Conservation (phyloP, 1,140 invertebrate species). For the Listronotus oregonensis region DNA sequence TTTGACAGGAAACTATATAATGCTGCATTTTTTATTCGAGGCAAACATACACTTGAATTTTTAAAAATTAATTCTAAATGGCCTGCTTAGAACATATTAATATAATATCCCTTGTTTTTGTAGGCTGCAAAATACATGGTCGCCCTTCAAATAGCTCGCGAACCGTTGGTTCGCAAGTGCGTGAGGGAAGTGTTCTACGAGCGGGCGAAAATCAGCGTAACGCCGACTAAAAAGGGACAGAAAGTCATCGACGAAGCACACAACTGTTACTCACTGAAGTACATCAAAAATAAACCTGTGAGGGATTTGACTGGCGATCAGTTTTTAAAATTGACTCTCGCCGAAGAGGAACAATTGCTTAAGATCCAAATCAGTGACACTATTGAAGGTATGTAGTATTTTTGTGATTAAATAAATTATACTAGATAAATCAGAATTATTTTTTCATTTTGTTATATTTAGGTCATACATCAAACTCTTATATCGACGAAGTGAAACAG, state of each 20-base stretch:
- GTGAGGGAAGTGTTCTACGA: conserved; percentile 91
- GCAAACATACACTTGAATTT: no score
- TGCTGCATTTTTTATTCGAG: no score
- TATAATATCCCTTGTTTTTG: background rate
- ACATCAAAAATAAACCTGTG: conserved; percentile 94
- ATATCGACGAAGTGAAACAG: conserved; percentile 90
- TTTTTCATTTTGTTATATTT: no score
- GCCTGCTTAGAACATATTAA: no score
- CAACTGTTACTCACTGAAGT: conserved; percentile 87
- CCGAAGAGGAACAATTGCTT: conserved; percentile 86
- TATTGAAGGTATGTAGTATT: conserved; percentile 67
- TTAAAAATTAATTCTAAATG: no score
- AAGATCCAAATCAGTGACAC: conserved; percentile 73
- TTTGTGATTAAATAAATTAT: background rate
- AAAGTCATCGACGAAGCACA: conserved; percentile 96
- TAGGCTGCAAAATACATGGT: conserved; percentile 90
- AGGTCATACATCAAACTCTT: conserved; percentile 68
- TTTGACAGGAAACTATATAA: background rate
- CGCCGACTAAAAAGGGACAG: conserved; percentile 88
- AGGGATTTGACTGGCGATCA: conserved; percentile 87
- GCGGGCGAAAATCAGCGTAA: conserved; percentile 79
- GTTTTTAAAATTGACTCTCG: conserved; percentile 82
- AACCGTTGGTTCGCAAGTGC: conserved; percentile 86
- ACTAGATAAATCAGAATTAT: no score
- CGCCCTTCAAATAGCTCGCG: conserved; percentile 88